Evolutionary conservation across 2,797 vertebrate species (phyloP), one percentile per base, ranked within the genome.

Genomic region (Poeciliopsis gracilis): DNA sequence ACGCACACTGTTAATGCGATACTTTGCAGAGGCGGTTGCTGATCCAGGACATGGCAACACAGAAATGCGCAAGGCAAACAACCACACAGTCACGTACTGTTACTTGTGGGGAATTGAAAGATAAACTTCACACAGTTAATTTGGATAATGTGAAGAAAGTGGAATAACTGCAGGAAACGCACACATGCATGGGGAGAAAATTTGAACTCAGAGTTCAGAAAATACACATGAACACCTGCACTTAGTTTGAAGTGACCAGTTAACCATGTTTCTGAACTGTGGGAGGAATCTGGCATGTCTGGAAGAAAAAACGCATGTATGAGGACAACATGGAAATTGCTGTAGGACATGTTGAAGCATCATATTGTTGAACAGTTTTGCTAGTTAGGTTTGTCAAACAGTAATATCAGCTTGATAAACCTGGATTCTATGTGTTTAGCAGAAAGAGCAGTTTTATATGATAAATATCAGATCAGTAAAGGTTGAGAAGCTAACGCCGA

Each of bases 331-430:
- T 15, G 10, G 23, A 75, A 53, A 53, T 33, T 69, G 20, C 36
- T 10, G 36, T 25, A 28, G 15, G 23, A 49, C 41, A 76, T 47
- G 10, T 16, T 76, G 12, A 66, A 38, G 30, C 51, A 15, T 23
- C 2, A 75, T 77, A 11, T 18, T 12, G 61, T 73, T 75, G 10
- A 38, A 20, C 36, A 57, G 30, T 20, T 75, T 51, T 75, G 76
- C 2, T 16, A 18, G 70, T 30, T 30, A 30, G 11, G 5, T 57
- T 57, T n/a, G 12, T 57, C 55, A 59, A 25, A 57, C 41, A 10
- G 18, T 79, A 38, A 74, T 41, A 73, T 70, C 25, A 33, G 77
- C 49, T 36, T 30, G 11, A 46, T 75, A 15, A 18, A 69, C 8
- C 20, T 36, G 55, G 71, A 63, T 30, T 4, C 6, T 72, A 57